These are phyloP conservation scores for Sterrhoptilus dennistouni DNA, from an alignment of 2,113 vertebrate genomes.

Conservation along the genomic window DNA sequence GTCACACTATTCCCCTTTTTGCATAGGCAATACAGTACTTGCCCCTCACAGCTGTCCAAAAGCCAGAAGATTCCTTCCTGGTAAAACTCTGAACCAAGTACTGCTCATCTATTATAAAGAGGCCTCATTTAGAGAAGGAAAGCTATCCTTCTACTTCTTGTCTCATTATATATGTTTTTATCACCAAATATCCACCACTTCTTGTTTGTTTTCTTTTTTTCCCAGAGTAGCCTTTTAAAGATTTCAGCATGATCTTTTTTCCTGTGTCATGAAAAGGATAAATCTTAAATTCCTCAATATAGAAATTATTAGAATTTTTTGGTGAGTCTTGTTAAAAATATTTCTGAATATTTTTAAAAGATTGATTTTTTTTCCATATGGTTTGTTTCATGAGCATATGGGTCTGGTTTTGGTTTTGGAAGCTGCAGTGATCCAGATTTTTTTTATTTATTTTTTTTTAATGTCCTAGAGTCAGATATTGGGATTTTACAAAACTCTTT, in stretches of 20 bases:
- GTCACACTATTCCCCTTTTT: neutral
- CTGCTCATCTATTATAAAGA: neutral
- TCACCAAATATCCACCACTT: neutral
- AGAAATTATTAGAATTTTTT: slow-evolving; percentile 11
- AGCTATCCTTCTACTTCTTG: neutral
- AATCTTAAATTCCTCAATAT: neutral
- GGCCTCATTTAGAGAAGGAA: neutral
- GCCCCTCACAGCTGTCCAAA: neutral
- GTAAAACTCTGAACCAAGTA: neutral
- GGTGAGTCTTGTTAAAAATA: neutral
- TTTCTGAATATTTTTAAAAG: neutral
- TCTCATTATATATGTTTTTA: neutral
- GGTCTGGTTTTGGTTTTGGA: slow-evolving; percentile 13
- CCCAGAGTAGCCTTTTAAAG: neutral
- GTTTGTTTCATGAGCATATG: neutral
- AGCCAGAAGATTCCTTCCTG: neutral
- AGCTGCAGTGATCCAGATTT: neutral
- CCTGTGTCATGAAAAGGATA: neutral
- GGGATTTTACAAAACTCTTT: neutral
- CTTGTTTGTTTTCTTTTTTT: neutral
- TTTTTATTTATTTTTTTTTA: slow-evolving; percentile 18
- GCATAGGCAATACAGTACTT: neutral
- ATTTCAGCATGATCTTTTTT: neutral
- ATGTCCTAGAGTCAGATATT: neutral
- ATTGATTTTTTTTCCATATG: neutral